Evolutionary conservation across 2,797 vertebrate species (phyloP).

Genomic region (Poecilia velifera): DNA sequence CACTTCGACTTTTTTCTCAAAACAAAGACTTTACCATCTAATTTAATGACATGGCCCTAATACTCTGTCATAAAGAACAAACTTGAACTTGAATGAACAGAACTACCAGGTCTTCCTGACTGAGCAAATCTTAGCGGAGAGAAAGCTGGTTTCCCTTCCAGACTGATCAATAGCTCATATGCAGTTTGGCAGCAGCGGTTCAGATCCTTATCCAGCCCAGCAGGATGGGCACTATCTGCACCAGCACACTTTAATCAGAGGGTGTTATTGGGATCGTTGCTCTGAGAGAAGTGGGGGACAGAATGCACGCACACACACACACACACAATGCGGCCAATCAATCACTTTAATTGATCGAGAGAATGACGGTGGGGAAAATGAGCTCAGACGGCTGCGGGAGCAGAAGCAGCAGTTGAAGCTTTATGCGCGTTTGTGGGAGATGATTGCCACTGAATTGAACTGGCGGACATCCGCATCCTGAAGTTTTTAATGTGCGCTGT

Average conservation of each 20-base stretch:
- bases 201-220: conserved; percentile 30
- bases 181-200: conserved; percentile 24
- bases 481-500: background rate
- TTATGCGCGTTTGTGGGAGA: conserved; percentile 10
- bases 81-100: background rate
- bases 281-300: conserved; percentile 10
- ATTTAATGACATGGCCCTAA: background rate
- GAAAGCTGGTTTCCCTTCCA: conserved; percentile 11
- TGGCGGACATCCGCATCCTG: conserved; percentile 16
- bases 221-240: conserved; percentile 34
- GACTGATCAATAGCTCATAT: conserved; percentile 61
- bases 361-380: conserved; percentile 26
- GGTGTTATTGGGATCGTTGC: conserved; percentile 40
- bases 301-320: background rate
- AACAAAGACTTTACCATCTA: too few relatives aligned
- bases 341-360: conserved; percentile 47
- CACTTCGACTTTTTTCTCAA: too few relatives aligned
- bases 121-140: conserved; percentile 17
- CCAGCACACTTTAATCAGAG: conserved; percentile 56
- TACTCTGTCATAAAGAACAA: conserved; percentile 3
- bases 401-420: conserved; percentile 11
- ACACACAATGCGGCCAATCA: conserved; percentile 16
- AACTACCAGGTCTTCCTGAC: background rate
- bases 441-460: conserved; percentile 9
- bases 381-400: conserved; percentile 18